phyloP scores from a whole-genome alignment of 2,113 vertebrate species.

The Ceuthmochares aereus region DNA sequence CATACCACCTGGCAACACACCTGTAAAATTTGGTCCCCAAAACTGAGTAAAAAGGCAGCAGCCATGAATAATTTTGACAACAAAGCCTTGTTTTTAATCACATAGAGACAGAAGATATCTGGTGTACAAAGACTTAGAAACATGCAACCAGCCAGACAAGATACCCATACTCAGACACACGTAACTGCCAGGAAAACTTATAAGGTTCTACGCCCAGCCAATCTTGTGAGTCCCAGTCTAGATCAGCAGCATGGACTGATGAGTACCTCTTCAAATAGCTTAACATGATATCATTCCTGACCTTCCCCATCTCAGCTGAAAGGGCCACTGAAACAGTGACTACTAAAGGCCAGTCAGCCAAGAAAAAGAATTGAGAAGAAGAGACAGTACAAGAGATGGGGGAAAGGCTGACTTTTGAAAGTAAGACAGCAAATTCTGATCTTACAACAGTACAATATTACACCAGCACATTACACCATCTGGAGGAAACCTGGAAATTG shows the following conservation, averaged over 20 bases:
- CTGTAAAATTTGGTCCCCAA: neutral
- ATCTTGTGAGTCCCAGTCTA: neutral
- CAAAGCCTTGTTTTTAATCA: neutral
- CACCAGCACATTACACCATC: neutral
- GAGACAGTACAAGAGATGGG: neutral
- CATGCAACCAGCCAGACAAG: neutral
- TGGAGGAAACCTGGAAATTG: neutral
- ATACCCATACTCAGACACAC: neutral
- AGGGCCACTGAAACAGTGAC: neutral
- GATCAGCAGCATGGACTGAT: neutral
- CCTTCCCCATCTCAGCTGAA: neutral
- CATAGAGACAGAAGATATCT: accelerated
- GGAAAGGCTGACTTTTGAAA: neutral
- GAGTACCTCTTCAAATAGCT: neutral
- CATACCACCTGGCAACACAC: neutral
- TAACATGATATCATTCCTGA: neutral
- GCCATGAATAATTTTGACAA: neutral
- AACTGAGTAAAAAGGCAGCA: neutral
- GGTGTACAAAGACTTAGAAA: neutral
- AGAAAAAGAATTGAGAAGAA: neutral
- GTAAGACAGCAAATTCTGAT: neutral
- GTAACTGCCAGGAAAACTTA: neutral
- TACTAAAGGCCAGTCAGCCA: neutral
- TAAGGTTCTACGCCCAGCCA: neutral
- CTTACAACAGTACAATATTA: neutral